Evolutionary conservation across 2,888 invertebrate genomes (phyloP), one percentile per base, ranked within the genome.

Genomic region (Tinea pellionella): DNA sequence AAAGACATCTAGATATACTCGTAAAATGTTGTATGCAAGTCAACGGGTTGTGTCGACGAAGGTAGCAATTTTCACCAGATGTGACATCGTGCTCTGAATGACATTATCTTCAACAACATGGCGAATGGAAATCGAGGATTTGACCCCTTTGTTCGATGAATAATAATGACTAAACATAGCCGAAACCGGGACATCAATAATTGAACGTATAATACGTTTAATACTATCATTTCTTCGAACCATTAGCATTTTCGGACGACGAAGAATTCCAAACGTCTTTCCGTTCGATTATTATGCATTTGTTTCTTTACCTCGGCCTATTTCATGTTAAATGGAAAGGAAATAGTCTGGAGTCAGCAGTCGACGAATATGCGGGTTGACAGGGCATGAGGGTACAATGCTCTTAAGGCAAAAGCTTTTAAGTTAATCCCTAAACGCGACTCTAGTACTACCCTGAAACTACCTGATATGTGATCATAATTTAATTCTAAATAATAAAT

Each of bases 131-230:
- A 78, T 77, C 74, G 70, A 72, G 74, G 67, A 68, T 67, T 63
- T 78, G 83, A 76, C 84, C 83, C 72, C 73, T 75, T 79, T 80
- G 69, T 69, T 67, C 74, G 65, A 64, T 74, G 85, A 80, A 85
- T 85, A 80, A 71, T 80, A 84, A 84, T 83, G 77, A 78, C 83
- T 79, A 69, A 75, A 77, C 72, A 71, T 74, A 78, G 79, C 69
- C 53, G n/a, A 53, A 53, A 24, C 7, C 53, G 24, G 53, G 53
- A 53, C 47, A 47, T 47, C 47, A 47, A 47, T 47, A 13, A 47
- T 24, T 53, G 53, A 53, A 53, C 53, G 24, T 16, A 53, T 53
- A 53, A 53, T 53, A 24, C 18, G 4, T 53, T 53, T 24, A 53
- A 19, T 19, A 18, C 4, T 1, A 37, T 53, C 53, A 19, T 53